These are phyloP conservation scores for Grapholita molesta DNA, from an alignment of 1,140 invertebrate species.

Conservation along the genomic window DNA sequence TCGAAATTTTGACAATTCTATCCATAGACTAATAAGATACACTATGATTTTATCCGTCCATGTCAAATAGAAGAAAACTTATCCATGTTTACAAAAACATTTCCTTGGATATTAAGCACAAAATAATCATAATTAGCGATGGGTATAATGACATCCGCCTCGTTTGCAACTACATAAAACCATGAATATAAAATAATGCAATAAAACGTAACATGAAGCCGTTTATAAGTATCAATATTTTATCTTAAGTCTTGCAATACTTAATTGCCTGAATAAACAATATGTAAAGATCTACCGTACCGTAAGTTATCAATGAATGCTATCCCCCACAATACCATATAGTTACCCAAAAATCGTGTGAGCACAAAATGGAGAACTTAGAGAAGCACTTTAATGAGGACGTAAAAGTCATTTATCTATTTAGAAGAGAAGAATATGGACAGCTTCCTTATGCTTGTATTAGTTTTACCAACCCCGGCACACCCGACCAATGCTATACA, in stretches of 20 bases:
- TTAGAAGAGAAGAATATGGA: not conserved
- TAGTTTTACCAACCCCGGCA: not conserved
- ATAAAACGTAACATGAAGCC: not conserved
- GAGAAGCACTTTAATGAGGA: not conserved
- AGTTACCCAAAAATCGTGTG: not conserved
- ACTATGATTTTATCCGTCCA: no score
- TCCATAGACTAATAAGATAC: no score
- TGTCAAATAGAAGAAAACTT: no score
- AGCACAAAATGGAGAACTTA: not conserved
- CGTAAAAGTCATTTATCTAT: not conserved
- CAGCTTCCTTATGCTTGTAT: not conserved
- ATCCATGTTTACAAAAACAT: not conserved
- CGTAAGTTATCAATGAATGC: not conserved
- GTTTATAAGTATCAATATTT: not conserved
- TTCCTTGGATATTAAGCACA: not conserved
- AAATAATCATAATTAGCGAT: not conserved
- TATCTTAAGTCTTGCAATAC: not conserved
- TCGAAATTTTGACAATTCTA: no score
- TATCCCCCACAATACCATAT: not conserved
- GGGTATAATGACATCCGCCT: not conserved
- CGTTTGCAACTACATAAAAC: not conserved
- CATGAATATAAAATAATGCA: not conserved
- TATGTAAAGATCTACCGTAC: not conserved
- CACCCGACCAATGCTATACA: not conserved
- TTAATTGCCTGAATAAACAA: not conserved